Evolutionary conservation across 2,797 vertebrate species (phyloP).

Genomic region (Molossus alvarezi): DNA sequence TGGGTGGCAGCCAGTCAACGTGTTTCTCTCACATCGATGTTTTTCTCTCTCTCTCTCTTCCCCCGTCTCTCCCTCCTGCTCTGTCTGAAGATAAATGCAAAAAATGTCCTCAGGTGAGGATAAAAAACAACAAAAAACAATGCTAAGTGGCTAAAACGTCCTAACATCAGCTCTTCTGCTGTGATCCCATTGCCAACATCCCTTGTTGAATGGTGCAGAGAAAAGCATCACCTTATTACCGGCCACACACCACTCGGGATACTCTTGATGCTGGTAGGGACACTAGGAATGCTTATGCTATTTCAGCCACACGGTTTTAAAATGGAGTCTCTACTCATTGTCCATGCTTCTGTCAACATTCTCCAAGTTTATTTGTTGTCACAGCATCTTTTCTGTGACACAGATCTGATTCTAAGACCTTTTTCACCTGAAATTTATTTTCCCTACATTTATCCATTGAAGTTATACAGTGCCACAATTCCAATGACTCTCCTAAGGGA

Average conservation of each 20-base stretch:
- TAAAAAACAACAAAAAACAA: background rate
- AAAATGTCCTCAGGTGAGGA: no score
- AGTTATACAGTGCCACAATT: background rate
- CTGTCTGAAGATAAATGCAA: no score
- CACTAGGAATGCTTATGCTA: background rate
- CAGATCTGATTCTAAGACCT: background rate
- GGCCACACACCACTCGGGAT: background rate
- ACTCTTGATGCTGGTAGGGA: accelerated
- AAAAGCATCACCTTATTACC: conserved; percentile 54
- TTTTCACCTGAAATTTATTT: background rate
- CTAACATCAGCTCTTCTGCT: background rate
- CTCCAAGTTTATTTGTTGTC: background rate
- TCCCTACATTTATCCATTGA: background rate
- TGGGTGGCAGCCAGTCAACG: no score
- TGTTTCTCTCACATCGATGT: no score
- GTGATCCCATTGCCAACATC: background rate
- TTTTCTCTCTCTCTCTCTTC: no score
- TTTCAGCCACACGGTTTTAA: conserved; percentile 38
- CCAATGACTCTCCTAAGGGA: background rate
- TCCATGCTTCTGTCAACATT: background rate
- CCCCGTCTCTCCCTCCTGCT: no score
- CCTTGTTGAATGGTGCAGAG: conserved; percentile 41
- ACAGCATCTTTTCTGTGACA: background rate
- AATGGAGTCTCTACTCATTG: background rate
- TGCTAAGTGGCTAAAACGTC: background rate